A percentile compares a stretch with the other conserved stretches of the same genome.
These are phyloP conservation scores for Planiliza haematocheilus DNA, from an alignment of 2,113 vertebrate genomes.

Conservation along the genomic window DNA sequence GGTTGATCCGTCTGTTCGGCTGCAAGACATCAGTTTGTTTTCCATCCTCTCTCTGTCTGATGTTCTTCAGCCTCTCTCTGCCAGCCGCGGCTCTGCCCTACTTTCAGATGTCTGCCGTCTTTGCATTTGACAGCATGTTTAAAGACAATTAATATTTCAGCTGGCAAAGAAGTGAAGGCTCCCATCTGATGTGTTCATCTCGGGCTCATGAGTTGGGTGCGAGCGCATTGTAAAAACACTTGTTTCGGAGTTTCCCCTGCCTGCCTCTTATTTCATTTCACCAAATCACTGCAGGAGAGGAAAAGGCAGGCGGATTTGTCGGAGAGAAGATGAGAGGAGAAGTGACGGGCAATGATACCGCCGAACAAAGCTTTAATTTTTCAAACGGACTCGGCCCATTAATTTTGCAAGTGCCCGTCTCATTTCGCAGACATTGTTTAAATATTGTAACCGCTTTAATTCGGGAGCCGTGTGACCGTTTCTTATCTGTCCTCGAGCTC, in stretches of 20 bases:
- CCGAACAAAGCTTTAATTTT: slow-evolving; percentile 72
- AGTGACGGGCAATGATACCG: slow-evolving; percentile 55
- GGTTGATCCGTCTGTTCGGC: background rate
- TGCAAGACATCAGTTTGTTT: slow-evolving; percentile 4
- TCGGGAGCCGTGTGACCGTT: slow-evolving; percentile 18
- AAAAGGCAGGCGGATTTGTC: background rate
- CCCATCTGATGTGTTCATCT: slow-evolving; percentile 54
- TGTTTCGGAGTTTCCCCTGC: background rate
- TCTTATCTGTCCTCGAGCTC: slow-evolving; percentile 1
- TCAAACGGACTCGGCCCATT: slow-evolving; percentile 61
- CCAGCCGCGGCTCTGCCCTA: slow-evolving; percentile 60
- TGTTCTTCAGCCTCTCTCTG: slow-evolving; percentile 17
- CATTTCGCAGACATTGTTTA: slow-evolving; percentile 70
- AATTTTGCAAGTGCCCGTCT: slow-evolving; percentile 74
- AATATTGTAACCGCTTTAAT: slow-evolving; percentile 70
- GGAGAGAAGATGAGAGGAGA: slow-evolving; percentile 40
- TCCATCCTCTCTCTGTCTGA: background rate
- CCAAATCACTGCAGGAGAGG: background rate
- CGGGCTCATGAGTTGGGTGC: background rate
- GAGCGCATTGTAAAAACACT: background rate
- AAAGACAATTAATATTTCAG: slow-evolving; percentile 76
- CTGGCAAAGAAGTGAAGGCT: slow-evolving; percentile 41
- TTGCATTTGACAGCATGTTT: slow-evolving; percentile 69
- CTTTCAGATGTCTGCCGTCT: slow-evolving; percentile 63
- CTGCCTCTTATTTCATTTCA: background rate